Conservation (phyloP, 2,888 invertebrate species). For the Philonicus albiceps region DNA sequence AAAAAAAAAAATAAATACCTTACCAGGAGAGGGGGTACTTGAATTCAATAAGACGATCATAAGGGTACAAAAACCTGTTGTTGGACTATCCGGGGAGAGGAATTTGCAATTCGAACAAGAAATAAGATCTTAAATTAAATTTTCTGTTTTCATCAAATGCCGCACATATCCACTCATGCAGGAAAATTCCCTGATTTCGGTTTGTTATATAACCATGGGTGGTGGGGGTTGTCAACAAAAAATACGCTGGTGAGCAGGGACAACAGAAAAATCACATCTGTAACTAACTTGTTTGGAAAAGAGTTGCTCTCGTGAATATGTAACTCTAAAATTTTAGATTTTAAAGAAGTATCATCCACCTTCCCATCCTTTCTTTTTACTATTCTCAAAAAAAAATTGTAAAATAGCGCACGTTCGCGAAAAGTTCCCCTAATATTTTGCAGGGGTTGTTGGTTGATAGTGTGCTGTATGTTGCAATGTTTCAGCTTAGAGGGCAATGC, state of each 20-base stretch:
- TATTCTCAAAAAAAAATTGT: constrained; percentile 2
- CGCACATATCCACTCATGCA: constrained; percentile 18
- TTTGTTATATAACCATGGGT: background rate
- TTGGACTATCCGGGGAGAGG: constrained; percentile 5
- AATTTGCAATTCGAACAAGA: constrained; percentile 23
- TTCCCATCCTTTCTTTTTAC: background rate
- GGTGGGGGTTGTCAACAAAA: constrained; percentile 27
- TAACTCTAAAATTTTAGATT: background rate
- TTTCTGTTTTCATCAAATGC: constrained; percentile 38
- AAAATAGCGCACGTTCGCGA: constrained; percentile 27
- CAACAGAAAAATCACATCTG: constrained; percentile 9
- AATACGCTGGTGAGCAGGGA: background rate
- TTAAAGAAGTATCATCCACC: background rate
- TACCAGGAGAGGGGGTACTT: constrained; percentile 20
- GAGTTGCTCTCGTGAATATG: background rate
- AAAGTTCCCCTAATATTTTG: background rate
- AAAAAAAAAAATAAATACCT: too few relatives aligned
- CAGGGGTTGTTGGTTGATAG: background rate
- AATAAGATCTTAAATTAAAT: constrained; percentile 40
- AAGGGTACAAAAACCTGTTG: constrained; percentile 30
- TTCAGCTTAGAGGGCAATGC: background rate
- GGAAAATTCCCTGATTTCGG: constrained; percentile 25
- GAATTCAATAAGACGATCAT: constrained; percentile 42
- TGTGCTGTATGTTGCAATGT: background rate
- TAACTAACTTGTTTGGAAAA: constrained; percentile 1